Base-by-base conservation (phyloP, 2,113 vertebrate species). In the Proteles cristata region DNA sequence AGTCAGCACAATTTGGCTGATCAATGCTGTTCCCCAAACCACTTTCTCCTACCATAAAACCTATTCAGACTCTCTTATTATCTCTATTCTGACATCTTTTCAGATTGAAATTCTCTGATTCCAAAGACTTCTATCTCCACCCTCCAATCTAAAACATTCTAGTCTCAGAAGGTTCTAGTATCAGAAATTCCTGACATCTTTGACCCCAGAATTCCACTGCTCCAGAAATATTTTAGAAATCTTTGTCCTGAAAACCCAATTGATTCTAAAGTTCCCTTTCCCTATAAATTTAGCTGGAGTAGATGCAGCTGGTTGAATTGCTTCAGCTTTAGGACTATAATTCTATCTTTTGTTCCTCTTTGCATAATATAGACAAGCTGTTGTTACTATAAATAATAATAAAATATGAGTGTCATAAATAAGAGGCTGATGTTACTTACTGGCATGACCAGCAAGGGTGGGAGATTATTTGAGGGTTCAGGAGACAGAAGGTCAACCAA, bases 361-460 rank as follows among this genome's bases (percentile, higher is more conserved):
- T 39, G n/a, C 3, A 53, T 9, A 53, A 94, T 39, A 31, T 19
- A 86, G 5, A 1, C 17, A 53, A 83, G 69, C 2, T 73, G 11
- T 76, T 90, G 4, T 83, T 74, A 76, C 9, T 88, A 63, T 87
- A 90, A 94, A 69, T 96, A 95, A 68, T 83, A 61, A 80, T 87
- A 21, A 95, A 93, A 84, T 8, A 55, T 80, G 12, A 77, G 11
- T 53, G 15, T 35, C 63, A 93, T 71, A 91, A 89, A 88, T 6
- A 12, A 73, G 8, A 58, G 26, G 4, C 11, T 94, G 31, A 7
- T 43, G 65, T 45, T 91, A 3, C 28, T 97, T 63, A 96, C 9
- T 71, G 33, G 45, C 10, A 23, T 90, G 58, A 58, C 1, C 4
- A 85, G 11, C 21, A 91, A 94, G 11, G 2, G 15, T 63, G 25